Conservation (phyloP, 2,113 vertebrate genomes). For the Nicator chloris region DNA sequence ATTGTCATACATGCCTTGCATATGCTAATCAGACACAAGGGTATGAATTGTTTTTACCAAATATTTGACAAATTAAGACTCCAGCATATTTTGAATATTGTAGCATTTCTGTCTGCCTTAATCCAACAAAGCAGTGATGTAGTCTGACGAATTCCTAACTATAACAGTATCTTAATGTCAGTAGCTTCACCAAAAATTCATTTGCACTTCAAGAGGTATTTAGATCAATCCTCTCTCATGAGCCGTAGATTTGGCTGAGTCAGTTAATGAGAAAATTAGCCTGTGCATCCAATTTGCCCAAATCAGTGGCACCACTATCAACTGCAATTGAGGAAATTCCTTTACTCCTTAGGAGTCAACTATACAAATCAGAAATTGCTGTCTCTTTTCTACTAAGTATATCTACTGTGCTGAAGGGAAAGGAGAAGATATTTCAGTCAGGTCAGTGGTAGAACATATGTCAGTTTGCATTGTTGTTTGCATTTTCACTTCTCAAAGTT, state of each 20-base stretch:
- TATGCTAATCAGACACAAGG: neutral
- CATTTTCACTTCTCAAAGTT: neutral
- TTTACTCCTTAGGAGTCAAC: neutral
- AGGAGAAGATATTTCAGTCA: neutral
- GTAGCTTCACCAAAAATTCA: neutral
- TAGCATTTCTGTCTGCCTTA: neutral
- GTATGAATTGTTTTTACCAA: neutral
- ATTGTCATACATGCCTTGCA: neutral
- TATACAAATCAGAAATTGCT: neutral
- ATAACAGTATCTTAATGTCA: neutral
- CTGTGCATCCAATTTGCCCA: neutral
- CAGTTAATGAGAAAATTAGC: constrained; percentile 21
- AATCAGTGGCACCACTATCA: neutral
- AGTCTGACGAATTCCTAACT: neutral
- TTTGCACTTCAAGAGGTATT: neutral
- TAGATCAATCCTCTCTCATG: neutral
- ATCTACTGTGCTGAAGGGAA: neutral
- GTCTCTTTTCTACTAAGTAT: neutral
- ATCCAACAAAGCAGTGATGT: neutral
- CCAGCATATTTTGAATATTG: neutral
- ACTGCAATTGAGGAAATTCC: neutral
- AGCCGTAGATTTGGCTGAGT: neutral
- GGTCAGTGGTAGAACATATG: neutral
- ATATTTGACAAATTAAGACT: neutral
- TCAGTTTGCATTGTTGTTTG: neutral